Evolutionary conservation across 2,113 vertebrate genomes (phyloP).

Genomic region (Beaufortia kweichowensis): DNA sequence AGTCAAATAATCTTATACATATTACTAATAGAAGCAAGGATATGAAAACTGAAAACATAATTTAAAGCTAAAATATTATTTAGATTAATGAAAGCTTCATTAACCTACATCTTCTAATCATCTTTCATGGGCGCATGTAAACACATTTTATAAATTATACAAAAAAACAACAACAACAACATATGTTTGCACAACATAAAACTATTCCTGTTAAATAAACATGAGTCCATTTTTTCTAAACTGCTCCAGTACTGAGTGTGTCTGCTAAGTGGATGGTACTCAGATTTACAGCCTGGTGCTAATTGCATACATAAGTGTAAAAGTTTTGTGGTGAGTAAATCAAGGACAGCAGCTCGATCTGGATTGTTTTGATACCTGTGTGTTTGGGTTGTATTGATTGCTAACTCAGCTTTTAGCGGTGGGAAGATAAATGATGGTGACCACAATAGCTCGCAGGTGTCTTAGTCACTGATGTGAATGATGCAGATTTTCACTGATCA

Average conservation of each 20-base stretch:
- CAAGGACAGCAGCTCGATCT: constrained; percentile 31
- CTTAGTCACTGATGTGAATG: constrained; percentile 44
- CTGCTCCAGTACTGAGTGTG: background rate
- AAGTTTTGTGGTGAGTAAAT: constrained; percentile 35
- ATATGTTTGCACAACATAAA: too few species aligned
- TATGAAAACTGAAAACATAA: too few species aligned
- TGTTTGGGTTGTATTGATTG: constrained; percentile 44
- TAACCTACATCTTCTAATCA: too few species aligned
- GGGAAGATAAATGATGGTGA: constrained; percentile 48
- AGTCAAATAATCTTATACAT: too few species aligned
- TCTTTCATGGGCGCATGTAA: too few species aligned
- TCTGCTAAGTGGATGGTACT: background rate
- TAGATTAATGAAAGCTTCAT: too few species aligned
- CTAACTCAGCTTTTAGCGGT: constrained; percentile 44
- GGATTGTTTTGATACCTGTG: constrained; percentile 24
- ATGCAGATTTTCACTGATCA: constrained; percentile 54
- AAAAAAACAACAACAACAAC: background rate
- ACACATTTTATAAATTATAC: too few species aligned
- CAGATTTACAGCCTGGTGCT: constrained; percentile 17
- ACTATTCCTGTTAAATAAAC: background rate
- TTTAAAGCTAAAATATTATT: too few species aligned
- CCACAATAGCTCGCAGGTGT: constrained; percentile 25
- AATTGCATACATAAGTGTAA: constrained; percentile 31
- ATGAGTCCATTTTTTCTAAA: background rate
- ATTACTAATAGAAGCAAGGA: too few species aligned